phyloP scores from a whole-genome alignment of 2,888 invertebrate genomes.

The Acrocera orbiculus region DNA sequence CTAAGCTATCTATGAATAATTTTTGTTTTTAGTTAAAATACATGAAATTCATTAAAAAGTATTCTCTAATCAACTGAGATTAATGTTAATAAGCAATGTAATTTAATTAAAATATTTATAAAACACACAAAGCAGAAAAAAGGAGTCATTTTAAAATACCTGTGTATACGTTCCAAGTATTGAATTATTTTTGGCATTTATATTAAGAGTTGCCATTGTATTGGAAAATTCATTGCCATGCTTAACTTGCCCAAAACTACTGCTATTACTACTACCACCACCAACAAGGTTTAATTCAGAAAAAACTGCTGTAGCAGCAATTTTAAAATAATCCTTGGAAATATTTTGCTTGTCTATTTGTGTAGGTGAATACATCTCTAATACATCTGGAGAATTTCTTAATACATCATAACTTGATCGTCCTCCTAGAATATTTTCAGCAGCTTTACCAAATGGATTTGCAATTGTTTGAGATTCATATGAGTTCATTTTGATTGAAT shows the following conservation, averaged over 20 bases:
- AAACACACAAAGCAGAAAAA: slow-evolving; percentile 2
- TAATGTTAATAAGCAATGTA: too few species aligned
- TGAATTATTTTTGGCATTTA: slow-evolving; percentile 7
- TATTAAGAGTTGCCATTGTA: slow-evolving; percentile 9
- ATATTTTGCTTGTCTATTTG: background rate
- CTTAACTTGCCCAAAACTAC: slow-evolving; percentile 3
- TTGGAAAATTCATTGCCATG: slow-evolving; percentile 12
- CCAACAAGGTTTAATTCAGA: too few species aligned
- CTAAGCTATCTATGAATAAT: too few species aligned
- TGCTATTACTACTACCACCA: too few species aligned
- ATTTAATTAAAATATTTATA: slow-evolving; percentile 1
- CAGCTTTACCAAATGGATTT: slow-evolving; percentile 9
- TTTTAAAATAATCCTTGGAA: slow-evolving; percentile 10
- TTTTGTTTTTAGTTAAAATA: too few species aligned
- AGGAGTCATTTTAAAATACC: slow-evolving; percentile 6
- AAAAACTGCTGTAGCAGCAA: slow-evolving; percentile 12
- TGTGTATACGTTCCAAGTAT: slow-evolving; percentile 8
- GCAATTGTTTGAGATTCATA: background rate
- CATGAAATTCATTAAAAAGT: too few species aligned
- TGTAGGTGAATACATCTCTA: slow-evolving; percentile 3
- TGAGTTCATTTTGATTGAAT: background rate
- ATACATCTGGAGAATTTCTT: slow-evolving; percentile 10
- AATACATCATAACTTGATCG: slow-evolving; percentile 9
- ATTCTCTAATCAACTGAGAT: too few species aligned
- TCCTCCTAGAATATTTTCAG: slow-evolving; percentile 6